A percentile compares a stretch with the other conserved stretches of the same genome.
phyloP scores from a whole-genome alignment of 2,113 vertebrate species.

The Sardina pilchardus region DNA sequence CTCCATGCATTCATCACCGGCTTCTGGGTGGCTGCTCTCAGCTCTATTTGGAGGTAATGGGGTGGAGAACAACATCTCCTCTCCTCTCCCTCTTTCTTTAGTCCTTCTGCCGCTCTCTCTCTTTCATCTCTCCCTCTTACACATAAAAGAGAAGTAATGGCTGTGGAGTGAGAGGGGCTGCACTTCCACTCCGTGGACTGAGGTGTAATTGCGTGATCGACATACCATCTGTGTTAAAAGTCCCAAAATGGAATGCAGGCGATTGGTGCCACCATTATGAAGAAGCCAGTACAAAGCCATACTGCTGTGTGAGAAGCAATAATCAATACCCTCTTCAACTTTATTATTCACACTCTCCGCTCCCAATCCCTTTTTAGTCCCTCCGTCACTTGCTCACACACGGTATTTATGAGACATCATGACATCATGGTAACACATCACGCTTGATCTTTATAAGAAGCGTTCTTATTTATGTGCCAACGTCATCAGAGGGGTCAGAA shows the following conservation, averaged over 20 bases:
- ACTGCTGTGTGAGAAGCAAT: background rate
- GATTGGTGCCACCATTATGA: background rate
- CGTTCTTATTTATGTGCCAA: background rate
- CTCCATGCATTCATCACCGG: background rate
- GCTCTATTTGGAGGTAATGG: background rate
- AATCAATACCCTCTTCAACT: background rate
- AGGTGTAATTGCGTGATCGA: background rate
- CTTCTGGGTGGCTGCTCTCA: background rate
- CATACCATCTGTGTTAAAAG: background rate
- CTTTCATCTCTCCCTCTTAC: background rate
- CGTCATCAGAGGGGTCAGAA: slow-evolving; percentile 4
- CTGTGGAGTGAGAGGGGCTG: background rate
- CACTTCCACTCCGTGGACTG: background rate
- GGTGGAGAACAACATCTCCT: background rate
- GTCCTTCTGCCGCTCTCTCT: background rate
- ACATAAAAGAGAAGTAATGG: background rate
- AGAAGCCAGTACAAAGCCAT: background rate
- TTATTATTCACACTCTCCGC: background rate
- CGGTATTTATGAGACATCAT: background rate
- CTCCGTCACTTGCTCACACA: background rate
- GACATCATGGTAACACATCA: background rate
- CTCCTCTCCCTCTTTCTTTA: background rate
- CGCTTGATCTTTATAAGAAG: background rate
- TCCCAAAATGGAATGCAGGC: slow-evolving; percentile 12
- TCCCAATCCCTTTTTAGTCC: background rate